Conservation (phyloP, 2,113 vertebrate genomes). For the Cyanocitta stelleri region DNA sequence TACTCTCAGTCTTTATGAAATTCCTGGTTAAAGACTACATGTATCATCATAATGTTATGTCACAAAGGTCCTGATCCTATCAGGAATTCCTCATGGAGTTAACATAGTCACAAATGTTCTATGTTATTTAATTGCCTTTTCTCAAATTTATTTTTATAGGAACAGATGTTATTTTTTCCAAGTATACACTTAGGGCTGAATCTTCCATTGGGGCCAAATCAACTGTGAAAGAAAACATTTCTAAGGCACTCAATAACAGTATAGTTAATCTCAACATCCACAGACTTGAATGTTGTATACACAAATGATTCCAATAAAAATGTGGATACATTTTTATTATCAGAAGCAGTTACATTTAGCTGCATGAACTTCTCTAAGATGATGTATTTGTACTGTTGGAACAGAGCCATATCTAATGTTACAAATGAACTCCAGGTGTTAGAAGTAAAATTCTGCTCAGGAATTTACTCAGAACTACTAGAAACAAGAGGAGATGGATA, state of each 20-base stretch:
- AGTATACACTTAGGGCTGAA: not conserved
- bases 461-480: not conserved
- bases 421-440: conserved; percentile 34
- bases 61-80: not conserved
- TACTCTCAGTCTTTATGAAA: not conserved
- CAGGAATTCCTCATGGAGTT: not conserved
- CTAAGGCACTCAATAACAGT: not conserved
- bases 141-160: not conserved
- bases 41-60: not conserved
- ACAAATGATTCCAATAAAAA: conserved; percentile 30
- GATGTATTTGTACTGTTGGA: not conserved
- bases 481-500: conserved; percentile 1
- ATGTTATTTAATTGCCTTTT: not conserved
- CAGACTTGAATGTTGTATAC: not conserved
- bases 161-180: conserved; percentile 10
- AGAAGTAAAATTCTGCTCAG: not conserved
- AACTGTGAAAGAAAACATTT: conserved; percentile 7
- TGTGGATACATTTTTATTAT: not conserved
- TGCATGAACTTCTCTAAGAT: not conserved
- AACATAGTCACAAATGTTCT: not conserved
- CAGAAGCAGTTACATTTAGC: not conserved
- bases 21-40: not conserved
- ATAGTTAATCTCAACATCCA: conserved; percentile 5
- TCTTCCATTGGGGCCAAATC: not conserved
- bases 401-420: conserved; percentile 13